Percentiles rank a stretch among this genome's conserved stretches.
Evolutionary conservation across 2,888 invertebrate genomes (phyloP).

Genomic region (Steinernema scapterisci): DNA sequence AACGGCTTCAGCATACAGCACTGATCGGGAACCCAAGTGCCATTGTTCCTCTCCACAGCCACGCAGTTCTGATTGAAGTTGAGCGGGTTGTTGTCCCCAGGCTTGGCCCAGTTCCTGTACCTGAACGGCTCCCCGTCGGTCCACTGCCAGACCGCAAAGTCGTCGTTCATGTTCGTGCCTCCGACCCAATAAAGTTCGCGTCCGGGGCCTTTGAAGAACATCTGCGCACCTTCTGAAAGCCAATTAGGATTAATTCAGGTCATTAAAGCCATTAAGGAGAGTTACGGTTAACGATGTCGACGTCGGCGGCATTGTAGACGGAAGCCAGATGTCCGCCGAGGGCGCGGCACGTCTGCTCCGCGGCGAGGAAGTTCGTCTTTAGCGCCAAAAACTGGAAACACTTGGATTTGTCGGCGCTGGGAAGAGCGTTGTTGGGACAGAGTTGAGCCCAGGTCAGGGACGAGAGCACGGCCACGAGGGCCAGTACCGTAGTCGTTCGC

Average conservation of each 20-base stretch:
- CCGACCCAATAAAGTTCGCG: neutral
- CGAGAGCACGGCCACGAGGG: neutral
- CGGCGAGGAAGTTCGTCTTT: neutral
- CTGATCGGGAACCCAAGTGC: neutral
- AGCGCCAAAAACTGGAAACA: neutral
- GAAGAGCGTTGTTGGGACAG: neutral
- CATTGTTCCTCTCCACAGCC: neutral
- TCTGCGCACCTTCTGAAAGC: neutral
- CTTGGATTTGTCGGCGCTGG: neutral
- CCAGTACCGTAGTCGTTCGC: neutral
- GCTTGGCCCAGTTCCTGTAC: neutral
- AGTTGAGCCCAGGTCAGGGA: neutral
- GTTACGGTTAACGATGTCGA: neutral
- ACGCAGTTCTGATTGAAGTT: neutral
- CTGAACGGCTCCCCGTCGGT: neutral
- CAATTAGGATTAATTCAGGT: too few relatives aligned
- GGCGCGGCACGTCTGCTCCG: neutral
- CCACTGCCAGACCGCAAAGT: neutral
- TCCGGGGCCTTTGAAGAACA: neutral
- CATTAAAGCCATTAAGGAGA: neutral
- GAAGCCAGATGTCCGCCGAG: neutral
- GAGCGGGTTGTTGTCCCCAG: neutral
- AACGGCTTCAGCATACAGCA: neutral
- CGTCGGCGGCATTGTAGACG: neutral
- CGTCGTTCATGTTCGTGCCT: neutral